Conservation (phyloP, 2,888 invertebrate genomes). For the Cyaniris semiargus region DNA sequence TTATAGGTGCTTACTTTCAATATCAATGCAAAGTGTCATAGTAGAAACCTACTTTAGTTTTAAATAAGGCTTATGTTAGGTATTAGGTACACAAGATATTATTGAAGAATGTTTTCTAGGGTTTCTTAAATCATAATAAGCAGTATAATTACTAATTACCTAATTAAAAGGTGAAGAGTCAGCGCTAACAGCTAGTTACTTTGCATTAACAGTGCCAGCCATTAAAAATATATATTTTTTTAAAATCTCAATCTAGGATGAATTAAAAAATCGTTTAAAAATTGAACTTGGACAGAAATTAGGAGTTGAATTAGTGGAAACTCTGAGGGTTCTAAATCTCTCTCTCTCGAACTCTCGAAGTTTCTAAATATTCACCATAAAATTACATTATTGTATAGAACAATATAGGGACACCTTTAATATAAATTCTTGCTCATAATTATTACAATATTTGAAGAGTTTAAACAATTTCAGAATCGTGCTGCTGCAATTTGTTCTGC, state of each 20-base stretch:
- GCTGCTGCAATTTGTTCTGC: slow-evolving; percentile 6
- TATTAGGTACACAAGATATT: background rate
- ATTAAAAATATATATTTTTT: too few species aligned
- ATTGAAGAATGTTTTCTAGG: background rate
- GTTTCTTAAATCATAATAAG: background rate
- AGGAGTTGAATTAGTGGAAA: too few species aligned
- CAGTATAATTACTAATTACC: background rate
- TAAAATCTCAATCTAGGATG: too few species aligned
- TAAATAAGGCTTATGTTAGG: background rate
- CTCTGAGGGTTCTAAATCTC: too few species aligned
- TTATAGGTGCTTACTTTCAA: background rate
- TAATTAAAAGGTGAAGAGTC: too few species aligned
- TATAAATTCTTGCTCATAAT: background rate
- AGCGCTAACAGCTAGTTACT: too few species aligned
- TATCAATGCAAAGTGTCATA: slow-evolving; percentile 11
- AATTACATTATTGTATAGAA: background rate
- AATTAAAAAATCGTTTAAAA: too few species aligned
- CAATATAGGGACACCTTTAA: background rate
- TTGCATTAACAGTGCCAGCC: too few species aligned
- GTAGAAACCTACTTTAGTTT: background rate
- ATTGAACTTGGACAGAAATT: too few species aligned
- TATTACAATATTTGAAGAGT: slow-evolving; percentile 18
- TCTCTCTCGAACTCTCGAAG: too few species aligned
- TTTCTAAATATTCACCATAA: too few species aligned
- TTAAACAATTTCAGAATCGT: slow-evolving; percentile 22